Base-by-base conservation (phyloP, 1,140 invertebrate genomes). In the Harpegnathos saltator region DNA sequence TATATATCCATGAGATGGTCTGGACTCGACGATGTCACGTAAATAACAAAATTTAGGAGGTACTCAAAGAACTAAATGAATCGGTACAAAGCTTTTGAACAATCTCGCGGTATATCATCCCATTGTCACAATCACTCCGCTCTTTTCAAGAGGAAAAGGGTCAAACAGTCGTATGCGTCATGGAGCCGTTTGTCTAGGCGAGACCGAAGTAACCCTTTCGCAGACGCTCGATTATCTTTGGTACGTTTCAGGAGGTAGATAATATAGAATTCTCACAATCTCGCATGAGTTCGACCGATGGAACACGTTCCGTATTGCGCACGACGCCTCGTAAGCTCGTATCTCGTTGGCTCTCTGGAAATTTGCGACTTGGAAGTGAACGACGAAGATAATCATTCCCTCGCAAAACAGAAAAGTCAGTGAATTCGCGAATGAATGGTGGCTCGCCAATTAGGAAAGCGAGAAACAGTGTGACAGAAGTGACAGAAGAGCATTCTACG, bases 201-300 rank as follows among this genome's bases (percentile, higher is more conserved):
- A n/a, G 15, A 14, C 38, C 56, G 22, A 58, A 78, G 66, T 22
- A 80, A 58, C 3, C 63, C 65, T 17, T 71, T 24, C 52, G 44
- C 22, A 58, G n/a, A 80, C 22, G 58, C 14, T 78, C 63, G 5
- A 48, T 48, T 69, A 19, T 22, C 54, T 80, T 83, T 78, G 74
- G 19, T 83, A 83, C 82, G 56, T 69, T 69, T 80, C 58, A 78
- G 44, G 74, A 83, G 82, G 82, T 83, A 83, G 82, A 83, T 83
- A 83, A 83, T 83, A 83, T 78, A 75, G 71, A 82, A 62, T 44
- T 74, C n/a, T 82, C 26, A 62, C 17, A 74, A 26, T 62, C 15
- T 62, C 26, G 50, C 44, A 68, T 3, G 52, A 44, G 4, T 19
- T 73, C 19, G 54, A 38, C 17, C 14, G 73, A 24, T 26, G 26